Conservation (phyloP, 2,113 vertebrate genomes). For the Mixornis gularis region DNA sequence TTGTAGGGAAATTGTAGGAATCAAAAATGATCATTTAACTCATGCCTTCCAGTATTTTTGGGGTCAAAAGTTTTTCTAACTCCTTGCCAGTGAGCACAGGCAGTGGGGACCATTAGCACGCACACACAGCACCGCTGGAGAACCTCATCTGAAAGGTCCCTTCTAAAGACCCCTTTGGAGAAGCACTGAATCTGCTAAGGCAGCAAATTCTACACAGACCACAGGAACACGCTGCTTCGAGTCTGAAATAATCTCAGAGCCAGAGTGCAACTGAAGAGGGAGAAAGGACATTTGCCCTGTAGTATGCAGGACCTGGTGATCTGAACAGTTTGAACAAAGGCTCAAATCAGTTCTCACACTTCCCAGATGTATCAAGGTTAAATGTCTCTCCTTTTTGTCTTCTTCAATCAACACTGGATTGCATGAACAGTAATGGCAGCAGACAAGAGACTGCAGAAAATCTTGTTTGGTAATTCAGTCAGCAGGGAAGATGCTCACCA, state of each 20-base stretch:
- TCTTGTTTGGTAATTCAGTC: background rate
- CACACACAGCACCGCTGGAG: background rate
- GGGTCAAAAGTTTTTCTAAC: constrained; percentile 29
- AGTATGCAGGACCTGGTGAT: background rate
- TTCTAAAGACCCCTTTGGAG: background rate
- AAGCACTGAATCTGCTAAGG: background rate
- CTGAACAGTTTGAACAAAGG: background rate
- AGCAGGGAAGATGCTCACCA: background rate
- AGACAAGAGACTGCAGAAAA: background rate
- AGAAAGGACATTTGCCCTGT: background rate
- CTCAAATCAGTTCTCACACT: background rate
- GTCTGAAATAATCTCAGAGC: background rate
- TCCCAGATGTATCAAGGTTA: background rate
- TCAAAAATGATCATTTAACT: background rate
- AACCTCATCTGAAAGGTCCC: background rate
- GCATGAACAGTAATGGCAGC: background rate
- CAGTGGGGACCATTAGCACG: background rate
- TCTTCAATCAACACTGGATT: background rate
- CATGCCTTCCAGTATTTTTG: background rate
- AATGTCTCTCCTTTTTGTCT: background rate
- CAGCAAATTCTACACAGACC: background rate
- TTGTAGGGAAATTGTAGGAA: background rate
- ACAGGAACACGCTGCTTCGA: background rate
- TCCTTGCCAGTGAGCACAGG: background rate
- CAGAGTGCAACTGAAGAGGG: background rate